phyloP scores from a whole-genome alignment of 2,113 vertebrate species.

The Calidris pygmaea region DNA sequence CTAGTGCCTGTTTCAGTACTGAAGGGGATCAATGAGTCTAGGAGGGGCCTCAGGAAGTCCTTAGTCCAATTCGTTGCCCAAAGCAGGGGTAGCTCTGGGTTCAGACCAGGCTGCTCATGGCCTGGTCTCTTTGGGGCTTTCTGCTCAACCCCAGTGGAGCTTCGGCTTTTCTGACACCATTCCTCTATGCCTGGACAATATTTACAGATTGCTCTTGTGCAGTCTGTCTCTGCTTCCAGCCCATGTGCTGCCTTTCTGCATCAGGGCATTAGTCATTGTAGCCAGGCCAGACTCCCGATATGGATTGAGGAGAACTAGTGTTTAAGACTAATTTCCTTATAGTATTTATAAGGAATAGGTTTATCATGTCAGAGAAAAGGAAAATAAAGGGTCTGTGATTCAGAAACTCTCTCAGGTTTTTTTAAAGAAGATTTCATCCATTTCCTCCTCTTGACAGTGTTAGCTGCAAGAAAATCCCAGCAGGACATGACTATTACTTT shows the following conservation, averaged over 20 bases:
- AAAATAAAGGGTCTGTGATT: not conserved
- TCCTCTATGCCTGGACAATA: not conserved
- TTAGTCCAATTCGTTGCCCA: fast-evolving
- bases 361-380: not conserved
- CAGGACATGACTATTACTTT: not conserved
- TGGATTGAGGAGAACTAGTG: not conserved
- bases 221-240: not conserved
- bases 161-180: not conserved
- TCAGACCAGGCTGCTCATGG: not conserved
- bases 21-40: not conserved
- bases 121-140: not conserved
- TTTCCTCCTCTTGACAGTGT: not conserved
- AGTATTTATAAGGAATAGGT: not conserved
- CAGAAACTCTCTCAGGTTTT: not conserved
- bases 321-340: not conserved
- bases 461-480: not conserved
- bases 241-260: not conserved
- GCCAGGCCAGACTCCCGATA: not conserved
- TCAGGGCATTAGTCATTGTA: not conserved
- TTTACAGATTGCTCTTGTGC: not conserved
- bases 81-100: not conserved
- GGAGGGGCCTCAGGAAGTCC: not conserved
- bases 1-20: not conserved
- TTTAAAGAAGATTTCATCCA: not conserved
- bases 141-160: not conserved